Evolutionary conservation across 1,140 invertebrate genomes (phyloP).

Genomic region (Prorops nasuta): DNA sequence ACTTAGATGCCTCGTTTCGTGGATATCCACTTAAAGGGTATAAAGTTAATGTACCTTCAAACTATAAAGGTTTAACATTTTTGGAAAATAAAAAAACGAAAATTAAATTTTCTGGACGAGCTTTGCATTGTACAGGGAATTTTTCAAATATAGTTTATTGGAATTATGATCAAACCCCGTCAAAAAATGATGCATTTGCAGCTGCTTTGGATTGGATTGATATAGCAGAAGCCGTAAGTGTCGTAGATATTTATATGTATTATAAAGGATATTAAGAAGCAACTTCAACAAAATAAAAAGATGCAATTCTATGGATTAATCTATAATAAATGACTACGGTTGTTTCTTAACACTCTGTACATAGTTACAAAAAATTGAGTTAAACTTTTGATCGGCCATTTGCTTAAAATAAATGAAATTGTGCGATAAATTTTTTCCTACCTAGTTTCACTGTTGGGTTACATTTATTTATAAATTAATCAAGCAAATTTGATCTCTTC

Average conservation of each 20-base stretch:
- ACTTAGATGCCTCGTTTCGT: conserved; percentile 63
- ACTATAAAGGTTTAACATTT: conserved; percentile 67
- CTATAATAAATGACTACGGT: too few species aligned
- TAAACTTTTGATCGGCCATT: too few species aligned
- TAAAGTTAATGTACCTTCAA: conserved; percentile 61
- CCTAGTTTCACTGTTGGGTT: too few species aligned
- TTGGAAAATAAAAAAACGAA: conserved; percentile 64
- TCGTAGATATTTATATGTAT: conserved; percentile 9
- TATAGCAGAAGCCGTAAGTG: conserved; percentile 70
- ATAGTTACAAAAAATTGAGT: too few species aligned
- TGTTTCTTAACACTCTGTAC: too few species aligned
- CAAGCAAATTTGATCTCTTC: too few species aligned
- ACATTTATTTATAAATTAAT: too few species aligned
- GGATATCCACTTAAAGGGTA: conserved; percentile 69
- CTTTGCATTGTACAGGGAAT: conserved; percentile 61
- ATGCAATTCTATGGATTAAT: too few species aligned
- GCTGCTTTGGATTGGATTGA: conserved; percentile 76
- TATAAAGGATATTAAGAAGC: too few species aligned
- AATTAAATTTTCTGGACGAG: conserved; percentile 61
- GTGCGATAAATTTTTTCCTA: too few species aligned
- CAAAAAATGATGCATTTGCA: conserved; percentile 66
- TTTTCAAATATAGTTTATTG: conserved; percentile 72
- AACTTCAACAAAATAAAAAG: too few species aligned
- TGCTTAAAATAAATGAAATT: too few species aligned
- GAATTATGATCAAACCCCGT: conserved; percentile 77